Conservation (phyloP, 2,113 vertebrate species). For the Sebastes fasciatus region DNA sequence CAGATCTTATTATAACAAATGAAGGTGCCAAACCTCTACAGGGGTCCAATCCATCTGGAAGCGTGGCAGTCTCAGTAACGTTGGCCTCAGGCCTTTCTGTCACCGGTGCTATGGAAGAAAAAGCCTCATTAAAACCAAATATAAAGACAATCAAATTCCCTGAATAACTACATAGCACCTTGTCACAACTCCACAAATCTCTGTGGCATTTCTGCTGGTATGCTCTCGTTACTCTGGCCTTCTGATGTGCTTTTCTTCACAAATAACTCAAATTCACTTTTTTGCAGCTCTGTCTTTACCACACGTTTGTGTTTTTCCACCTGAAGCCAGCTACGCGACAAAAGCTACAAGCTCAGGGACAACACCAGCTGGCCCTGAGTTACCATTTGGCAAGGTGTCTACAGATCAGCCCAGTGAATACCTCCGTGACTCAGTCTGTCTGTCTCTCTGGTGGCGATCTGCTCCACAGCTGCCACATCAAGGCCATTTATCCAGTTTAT, state of each 20-base stretch:
- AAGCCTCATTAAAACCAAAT: neutral
- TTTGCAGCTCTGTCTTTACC: conserved; percentile 3
- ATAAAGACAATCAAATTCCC: too few species aligned
- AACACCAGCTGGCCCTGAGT: conserved; percentile 28
- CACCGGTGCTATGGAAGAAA: neutral
- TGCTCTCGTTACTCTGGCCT: conserved; percentile 8
- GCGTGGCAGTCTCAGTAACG: neutral
- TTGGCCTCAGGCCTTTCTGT: neutral
- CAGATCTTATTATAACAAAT: neutral
- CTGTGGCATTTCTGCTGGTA: neutral
- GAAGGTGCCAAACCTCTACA: conserved; percentile 61
- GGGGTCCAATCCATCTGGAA: neutral
- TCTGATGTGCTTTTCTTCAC: neutral
- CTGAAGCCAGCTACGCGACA: conserved; percentile 26
- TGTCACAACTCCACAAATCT: neutral
- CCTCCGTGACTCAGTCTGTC: conserved; percentile 13
- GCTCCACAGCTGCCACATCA: conserved; percentile 35
- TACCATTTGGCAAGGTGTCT: conserved; percentile 59
- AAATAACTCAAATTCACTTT: neutral
- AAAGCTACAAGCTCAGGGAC: conserved; percentile 21
- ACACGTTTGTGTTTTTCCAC: conserved; percentile 11
- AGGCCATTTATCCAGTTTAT: conserved; percentile 7
- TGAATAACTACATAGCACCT: neutral
- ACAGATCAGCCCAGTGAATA: conserved; percentile 21
- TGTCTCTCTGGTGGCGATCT: conserved; percentile 33